Evolutionary conservation across 23 tunicate species (phyloP).

Genomic region (Halocynthia aurantium): DNA sequence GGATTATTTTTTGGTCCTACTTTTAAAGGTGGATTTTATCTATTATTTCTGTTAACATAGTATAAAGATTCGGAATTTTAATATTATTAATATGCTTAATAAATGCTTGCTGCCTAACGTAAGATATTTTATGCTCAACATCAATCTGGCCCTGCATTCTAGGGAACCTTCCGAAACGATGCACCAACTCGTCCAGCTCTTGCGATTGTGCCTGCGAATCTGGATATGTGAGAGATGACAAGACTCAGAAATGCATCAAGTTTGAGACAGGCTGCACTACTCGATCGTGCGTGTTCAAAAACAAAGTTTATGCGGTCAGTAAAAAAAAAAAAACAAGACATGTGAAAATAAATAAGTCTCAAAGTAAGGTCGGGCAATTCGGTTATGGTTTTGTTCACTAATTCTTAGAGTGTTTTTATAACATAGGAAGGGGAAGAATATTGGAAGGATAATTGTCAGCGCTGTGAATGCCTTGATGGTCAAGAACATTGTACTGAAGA

Average conservation of each 20-base stretch:
- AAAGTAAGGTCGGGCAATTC: too few species aligned
- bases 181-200: slow-evolving; percentile 29
- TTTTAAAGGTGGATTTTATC: too few species aligned
- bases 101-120: too few species aligned
- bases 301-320: too few species aligned
- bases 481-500: slow-evolving; percentile 52
- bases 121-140: too few species aligned
- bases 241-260: slow-evolving; percentile 65
- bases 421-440: slow-evolving; percentile 54
- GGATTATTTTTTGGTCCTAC: too few species aligned
- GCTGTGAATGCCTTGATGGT: slow-evolving; percentile 69
- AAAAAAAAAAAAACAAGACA: too few species aligned
- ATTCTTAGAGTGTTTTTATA: background rate
- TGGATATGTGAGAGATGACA: slow-evolving; percentile 57
- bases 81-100: too few species aligned
- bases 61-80: too few species aligned
- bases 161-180: slow-evolving; percentile 64
- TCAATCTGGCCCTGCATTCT: background rate
- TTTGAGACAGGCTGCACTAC: slow-evolving; percentile 49
- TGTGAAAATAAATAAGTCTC: too few species aligned
- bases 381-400: background rate
- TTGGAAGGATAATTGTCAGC: slow-evolving; percentile 80
- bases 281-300: background rate
- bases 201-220: slow-evolving; percentile 77
- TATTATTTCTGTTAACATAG: too few species aligned